phyloP scores from a whole-genome alignment of 2,113 vertebrate species.

The Synchiropus splendidus region DNA sequence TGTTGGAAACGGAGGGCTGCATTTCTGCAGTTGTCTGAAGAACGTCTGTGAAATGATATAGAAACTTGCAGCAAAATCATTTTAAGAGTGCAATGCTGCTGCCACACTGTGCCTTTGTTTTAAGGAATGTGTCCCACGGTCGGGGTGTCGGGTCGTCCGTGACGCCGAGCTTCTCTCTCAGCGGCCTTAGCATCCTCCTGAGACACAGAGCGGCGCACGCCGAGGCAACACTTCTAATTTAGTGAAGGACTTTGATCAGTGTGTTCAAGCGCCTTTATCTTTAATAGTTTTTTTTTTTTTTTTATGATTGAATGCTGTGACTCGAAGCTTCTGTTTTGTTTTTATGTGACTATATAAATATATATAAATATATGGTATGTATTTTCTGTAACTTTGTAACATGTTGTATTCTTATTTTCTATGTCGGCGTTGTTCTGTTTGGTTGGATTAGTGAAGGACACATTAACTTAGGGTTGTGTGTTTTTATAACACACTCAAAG shows the following conservation, averaged over 20 bases:
- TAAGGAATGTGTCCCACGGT: conserved; percentile 48
- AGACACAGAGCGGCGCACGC: conserved; percentile 26
- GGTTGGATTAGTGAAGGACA: conserved; percentile 67
- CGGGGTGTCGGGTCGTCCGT: neutral
- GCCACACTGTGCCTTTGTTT: conserved; percentile 69
- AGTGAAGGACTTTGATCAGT: conserved; percentile 24
- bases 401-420: conserved; percentile 79
- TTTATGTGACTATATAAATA: conserved; percentile 67
- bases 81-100: conserved; percentile 48
- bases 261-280: conserved; percentile 28
- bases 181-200: conserved; percentile 66
- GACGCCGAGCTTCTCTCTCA: conserved; percentile 2
- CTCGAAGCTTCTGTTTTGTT: conserved; percentile 71
- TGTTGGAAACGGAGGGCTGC: too few species aligned
- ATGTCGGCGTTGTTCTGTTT: conserved; percentile 60
- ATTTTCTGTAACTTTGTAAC: conserved; percentile 84
- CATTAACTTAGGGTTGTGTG: conserved; percentile 98
- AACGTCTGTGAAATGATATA: conserved; percentile 1
- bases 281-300: conserved; percentile 43
- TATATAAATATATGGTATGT: conserved; percentile 54
- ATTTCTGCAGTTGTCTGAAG: too few species aligned
- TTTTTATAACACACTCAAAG: conserved; percentile 92
- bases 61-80: conserved; percentile 54
- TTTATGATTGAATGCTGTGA: conserved; percentile 72
- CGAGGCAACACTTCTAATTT: conserved; percentile 41